These are phyloP conservation scores for Boleophthalmus pectinirostris DNA, from an alignment of 2,113 vertebrate genomes.

Conservation along the genomic window DNA sequence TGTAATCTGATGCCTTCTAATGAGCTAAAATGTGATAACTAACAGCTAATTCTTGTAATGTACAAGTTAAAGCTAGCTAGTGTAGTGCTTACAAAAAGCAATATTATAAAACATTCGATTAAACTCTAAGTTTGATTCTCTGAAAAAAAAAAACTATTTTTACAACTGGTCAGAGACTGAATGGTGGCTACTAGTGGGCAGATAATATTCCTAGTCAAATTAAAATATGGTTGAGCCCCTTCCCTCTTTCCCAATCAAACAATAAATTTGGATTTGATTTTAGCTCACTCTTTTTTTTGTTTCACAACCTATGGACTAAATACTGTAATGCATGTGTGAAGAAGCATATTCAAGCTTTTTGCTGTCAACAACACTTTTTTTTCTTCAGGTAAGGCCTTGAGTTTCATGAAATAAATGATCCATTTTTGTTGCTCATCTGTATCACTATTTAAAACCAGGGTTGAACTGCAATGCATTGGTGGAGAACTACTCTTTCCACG, in stretches of 20 bases:
- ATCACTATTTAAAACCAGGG: neutral
- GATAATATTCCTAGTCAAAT: too few relatives aligned
- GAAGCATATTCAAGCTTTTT: too few relatives aligned
- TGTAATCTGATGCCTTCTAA: constrained; percentile 11
- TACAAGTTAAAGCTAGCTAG: neutral
- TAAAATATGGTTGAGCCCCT: too few relatives aligned
- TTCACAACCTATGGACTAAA: too few relatives aligned
- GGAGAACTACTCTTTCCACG: neutral
- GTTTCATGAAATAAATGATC: neutral
- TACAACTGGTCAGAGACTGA: neutral
- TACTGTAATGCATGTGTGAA: too few relatives aligned
- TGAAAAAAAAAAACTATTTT: neutral
- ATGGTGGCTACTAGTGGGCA: too few relatives aligned
- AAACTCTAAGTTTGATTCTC: neutral
- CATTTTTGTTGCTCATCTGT: neutral
- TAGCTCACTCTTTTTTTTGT: too few relatives aligned
- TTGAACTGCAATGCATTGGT: neutral
- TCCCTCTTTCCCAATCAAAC: too few relatives aligned
- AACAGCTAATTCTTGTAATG: constrained; percentile 2
- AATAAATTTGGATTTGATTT: too few relatives aligned
- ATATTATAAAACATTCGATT: neutral
- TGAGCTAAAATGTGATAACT: constrained; percentile 31
- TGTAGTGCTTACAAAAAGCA: neutral
- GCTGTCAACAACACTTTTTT: too few relatives aligned
- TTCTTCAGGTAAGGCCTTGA: too few relatives aligned